Base-by-base conservation (phyloP, 2,888 invertebrate genomes). In the Cyclophora albipunctata region DNA sequence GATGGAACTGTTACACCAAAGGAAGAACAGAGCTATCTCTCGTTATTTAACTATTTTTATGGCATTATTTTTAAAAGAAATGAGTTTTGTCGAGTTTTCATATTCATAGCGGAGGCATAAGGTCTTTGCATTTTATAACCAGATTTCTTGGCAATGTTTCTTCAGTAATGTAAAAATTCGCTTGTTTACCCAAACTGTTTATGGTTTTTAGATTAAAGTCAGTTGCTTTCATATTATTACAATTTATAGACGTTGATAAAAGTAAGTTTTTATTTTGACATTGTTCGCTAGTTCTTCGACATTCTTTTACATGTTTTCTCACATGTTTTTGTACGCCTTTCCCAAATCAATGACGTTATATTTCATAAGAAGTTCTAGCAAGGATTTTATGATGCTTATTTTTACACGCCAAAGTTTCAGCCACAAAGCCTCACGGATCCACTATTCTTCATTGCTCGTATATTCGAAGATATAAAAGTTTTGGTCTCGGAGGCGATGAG, bases 31-130 rank as follows among this genome's bases (percentile, higher is more conserved):
- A 70, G 67, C 70, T 71, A 71, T 78, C 76, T 72, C 66, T 73
- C 69, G 72, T 80, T 84, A 79, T 80, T 83, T 82, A 81, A 84
- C 73, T 66, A 76, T 81, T 81, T 83, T 79, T 78, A 79, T 74
- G 66, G 75, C 69, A 78, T 83, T 81, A 79, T 78, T 80, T 72
- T 78, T 69, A 63, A 72, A 71, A 63, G 66, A 69, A 78, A 79
- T 74, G 73, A 75, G 72, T 75, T 76, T 77, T 76, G 68, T 59
- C 57, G 58, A 67, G 69, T 66, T 62, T 73, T 74, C 66, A 60
- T 71, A 66, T 69, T 73, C 66, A 70, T 66, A 59, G 60, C 59
- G 51, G 61, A 66, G 65, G 63, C 63, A 65, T 69, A 67, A 69
- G 60, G 62, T 64, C 59, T 63, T 63, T 56, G 48, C 56, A 58